Percentiles rank a stretch among this genome's conserved stretches.
phyloP scores from a whole-genome alignment of 2,888 invertebrate genomes.

The Calephelis perditalis region DNA sequence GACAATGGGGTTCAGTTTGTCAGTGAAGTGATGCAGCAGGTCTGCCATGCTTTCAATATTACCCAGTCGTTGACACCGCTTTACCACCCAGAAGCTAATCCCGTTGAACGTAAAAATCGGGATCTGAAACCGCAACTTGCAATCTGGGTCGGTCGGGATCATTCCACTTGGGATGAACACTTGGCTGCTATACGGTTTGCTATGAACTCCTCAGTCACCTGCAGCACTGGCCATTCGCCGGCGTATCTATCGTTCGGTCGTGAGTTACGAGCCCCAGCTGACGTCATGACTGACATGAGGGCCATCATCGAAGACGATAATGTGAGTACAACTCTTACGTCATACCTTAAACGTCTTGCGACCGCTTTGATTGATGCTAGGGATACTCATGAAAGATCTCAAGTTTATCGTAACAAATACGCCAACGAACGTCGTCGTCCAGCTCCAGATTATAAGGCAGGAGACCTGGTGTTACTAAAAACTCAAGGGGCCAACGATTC shows the following conservation, averaged over 20 bases:
- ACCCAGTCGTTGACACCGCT: conserved; percentile 23
- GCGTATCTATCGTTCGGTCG: conserved; percentile 22
- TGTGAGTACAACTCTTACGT: conserved; percentile 10
- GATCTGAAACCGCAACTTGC: neutral
- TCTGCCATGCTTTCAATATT: conserved; percentile 21
- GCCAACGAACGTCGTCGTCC: conserved; percentile 3
- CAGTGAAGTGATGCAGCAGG: conserved; percentile 30
- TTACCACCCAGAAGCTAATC: conserved; percentile 32
- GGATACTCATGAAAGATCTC: conserved; percentile 16
- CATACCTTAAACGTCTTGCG: neutral
- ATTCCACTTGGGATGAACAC: conserved; percentile 20
- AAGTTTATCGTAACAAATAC: conserved; percentile 13
- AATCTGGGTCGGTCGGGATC: neutral
- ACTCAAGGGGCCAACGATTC: conserved; percentile 17
- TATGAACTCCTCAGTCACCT: conserved; percentile 21
- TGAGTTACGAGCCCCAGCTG: conserved; percentile 18
- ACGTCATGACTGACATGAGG: conserved; percentile 10
- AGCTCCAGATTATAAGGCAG: conserved; percentile 9
- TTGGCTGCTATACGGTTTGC: conserved; percentile 25
- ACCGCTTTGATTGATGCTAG: conserved; percentile 5
- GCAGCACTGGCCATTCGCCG: conserved; percentile 14
- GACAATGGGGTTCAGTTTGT: conserved; percentile 39
- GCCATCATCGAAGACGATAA: conserved; percentile 16
- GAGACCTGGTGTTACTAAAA: conserved; percentile 20
- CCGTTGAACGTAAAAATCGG: no score